Conservation (phyloP, 2,797 vertebrate species). For the Hemitrygon akajei region DNA sequence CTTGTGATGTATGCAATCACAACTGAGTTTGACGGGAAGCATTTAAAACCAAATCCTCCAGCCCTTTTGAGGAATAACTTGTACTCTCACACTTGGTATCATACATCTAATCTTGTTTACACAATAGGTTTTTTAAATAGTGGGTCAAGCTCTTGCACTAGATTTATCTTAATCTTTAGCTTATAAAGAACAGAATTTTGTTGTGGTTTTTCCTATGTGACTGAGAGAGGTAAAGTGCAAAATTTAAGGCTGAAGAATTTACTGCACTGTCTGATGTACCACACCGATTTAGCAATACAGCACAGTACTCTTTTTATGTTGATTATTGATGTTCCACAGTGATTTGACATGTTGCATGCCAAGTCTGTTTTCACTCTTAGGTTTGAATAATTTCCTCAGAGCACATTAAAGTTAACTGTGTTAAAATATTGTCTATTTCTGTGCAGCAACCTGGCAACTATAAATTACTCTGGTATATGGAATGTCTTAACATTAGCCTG, state of each 20-base stretch:
- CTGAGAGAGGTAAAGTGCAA: neutral
- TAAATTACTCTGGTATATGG: neutral
- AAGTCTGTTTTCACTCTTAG: neutral
- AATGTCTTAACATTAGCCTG: neutral
- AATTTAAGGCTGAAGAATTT: neutral
- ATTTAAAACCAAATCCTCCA: neutral
- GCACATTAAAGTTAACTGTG: neutral
- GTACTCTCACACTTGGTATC: neutral
- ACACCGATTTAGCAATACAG: neutral
- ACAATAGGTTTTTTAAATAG: neutral
- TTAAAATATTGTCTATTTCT: neutral
- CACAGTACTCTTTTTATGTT: neutral
- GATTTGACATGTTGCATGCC: conserved; percentile 26
- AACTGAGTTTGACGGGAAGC: neutral
- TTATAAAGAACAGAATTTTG: neutral
- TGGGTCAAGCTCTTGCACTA: neutral
- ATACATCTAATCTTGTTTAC: neutral
- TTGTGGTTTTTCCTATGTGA: neutral
- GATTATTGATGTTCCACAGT: conserved; percentile 13
- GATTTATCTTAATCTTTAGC: neutral
- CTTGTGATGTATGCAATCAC: neutral
- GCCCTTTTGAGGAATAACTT: neutral
- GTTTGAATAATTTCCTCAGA: conserved; percentile 19
- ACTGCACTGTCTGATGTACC: neutral
- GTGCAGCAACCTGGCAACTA: neutral